Conservation (phyloP, 2,113 vertebrate genomes). For the Hucho hucho region DNA sequence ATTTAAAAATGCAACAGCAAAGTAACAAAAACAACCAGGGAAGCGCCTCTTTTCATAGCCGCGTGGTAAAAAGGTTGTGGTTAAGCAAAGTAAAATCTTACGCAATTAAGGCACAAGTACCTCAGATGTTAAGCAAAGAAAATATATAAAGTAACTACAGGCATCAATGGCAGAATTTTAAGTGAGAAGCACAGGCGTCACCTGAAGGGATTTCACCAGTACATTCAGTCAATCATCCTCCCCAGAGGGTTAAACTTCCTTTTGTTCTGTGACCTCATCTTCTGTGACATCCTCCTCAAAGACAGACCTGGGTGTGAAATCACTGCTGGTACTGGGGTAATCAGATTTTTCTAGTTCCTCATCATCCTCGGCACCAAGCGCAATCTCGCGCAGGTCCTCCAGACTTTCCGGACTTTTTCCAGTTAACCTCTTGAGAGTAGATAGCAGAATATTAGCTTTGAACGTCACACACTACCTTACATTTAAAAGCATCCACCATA, state of each 20-base stretch:
- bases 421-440: constrained; percentile 81
- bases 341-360: constrained; percentile 39
- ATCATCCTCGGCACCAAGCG: constrained; percentile 64
- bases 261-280: background rate
- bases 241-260: background rate
- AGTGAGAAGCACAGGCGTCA: background rate
- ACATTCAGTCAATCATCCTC: constrained; percentile 5
- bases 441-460: constrained; percentile 4
- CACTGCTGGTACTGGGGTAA: background rate
- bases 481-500: background rate
- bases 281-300: background rate
- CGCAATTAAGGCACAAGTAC: background rate
- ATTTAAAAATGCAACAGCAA: no score
- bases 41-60: background rate
- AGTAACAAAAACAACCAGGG: background rate
- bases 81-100: background rate
- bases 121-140: background rate
- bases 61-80: background rate
- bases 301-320: background rate
- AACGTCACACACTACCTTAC: background rate
- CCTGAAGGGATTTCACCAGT: background rate
- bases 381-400: constrained; percentile 72
- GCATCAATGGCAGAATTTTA: background rate
- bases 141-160: background rate
- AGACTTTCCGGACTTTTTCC: constrained; percentile 74